Conservation (phyloP, 1,140 invertebrate genomes). For the Meloidogyne hapla region DNA sequence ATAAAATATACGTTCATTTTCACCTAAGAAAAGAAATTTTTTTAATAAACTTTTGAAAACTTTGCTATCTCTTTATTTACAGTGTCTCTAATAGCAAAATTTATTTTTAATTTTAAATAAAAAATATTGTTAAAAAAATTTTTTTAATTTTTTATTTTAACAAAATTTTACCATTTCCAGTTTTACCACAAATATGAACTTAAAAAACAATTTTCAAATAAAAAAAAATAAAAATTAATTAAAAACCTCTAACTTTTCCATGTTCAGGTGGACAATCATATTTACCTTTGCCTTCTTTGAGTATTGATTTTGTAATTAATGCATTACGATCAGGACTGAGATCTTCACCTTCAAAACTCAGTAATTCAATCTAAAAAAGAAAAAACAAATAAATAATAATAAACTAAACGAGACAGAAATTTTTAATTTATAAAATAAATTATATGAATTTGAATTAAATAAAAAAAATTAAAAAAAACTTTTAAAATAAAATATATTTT, state of each 20-base stretch:
- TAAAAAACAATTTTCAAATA: constrained; percentile 47
- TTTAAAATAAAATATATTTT: background rate
- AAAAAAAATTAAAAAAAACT: constrained; percentile 38
- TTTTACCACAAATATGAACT: constrained; percentile 78
- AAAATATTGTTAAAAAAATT: no score
- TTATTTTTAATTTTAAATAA: no score
- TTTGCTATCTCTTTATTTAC: no score
- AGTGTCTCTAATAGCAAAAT: no score
- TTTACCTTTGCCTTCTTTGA: constrained; percentile 72
- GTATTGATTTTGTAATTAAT: constrained; percentile 75
- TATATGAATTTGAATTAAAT: no score
- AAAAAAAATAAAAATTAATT: constrained; percentile 4
- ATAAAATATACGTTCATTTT: constrained; percentile 74
- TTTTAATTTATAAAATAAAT: no score
- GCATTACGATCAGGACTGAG: constrained; percentile 74
- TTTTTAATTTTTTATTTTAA: background rate
- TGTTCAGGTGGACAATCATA: constrained; percentile 76
- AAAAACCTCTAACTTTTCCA: constrained; percentile 65
- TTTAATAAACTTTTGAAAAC: background rate
- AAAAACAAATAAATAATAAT: no score
- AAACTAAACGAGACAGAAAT: no score
- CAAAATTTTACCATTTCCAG: background rate
- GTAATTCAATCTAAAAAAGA: constrained; percentile 58
- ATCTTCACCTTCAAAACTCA: constrained; percentile 64
- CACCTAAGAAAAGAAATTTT: constrained; percentile 70